phyloP scores from a whole-genome alignment of 2,797 vertebrate species.

The Arnoldichthys spilopterus region DNA sequence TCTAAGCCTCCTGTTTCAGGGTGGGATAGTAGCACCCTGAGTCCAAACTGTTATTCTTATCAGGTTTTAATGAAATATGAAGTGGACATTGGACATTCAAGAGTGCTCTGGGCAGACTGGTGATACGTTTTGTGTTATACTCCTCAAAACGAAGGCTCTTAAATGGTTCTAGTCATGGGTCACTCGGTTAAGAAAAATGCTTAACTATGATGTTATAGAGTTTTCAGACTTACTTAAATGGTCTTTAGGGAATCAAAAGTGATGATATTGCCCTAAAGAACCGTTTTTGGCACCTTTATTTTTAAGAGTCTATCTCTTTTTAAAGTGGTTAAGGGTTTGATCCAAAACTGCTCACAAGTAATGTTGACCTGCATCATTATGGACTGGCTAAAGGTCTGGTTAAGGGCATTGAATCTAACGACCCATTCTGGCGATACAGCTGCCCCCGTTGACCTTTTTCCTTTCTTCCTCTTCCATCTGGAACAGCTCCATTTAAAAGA shows the following conservation, averaged over 20 bases:
- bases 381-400: neutral
- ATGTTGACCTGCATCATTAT: neutral
- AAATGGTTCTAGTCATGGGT: too few relatives aligned
- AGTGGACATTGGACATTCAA: constrained; percentile 18
- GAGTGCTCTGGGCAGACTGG: neutral
- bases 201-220: too few relatives aligned
- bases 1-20: constrained; percentile 21
- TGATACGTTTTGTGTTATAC: neutral
- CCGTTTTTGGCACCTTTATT: too few relatives aligned
- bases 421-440: neutral
- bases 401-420: neutral
- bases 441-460: neutral
- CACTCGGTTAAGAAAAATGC: too few relatives aligned
- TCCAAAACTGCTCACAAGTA: neutral
- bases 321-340: neutral
- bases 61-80: constrained; percentile 39
- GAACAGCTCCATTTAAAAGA: constrained; percentile 24
- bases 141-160: too few relatives aligned
- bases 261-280: too few relatives aligned
- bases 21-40: neutral
- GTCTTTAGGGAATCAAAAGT: too few relatives aligned
- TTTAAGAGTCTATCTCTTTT: too few relatives aligned
- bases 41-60: constrained; percentile 35
- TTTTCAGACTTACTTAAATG: too few relatives aligned
- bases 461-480: constrained; percentile 31